Evolutionary conservation across 2,888 invertebrate genomes (phyloP), one percentile per base, ranked within the genome.

Genomic region (Cataglyphis altisquamis): DNA sequence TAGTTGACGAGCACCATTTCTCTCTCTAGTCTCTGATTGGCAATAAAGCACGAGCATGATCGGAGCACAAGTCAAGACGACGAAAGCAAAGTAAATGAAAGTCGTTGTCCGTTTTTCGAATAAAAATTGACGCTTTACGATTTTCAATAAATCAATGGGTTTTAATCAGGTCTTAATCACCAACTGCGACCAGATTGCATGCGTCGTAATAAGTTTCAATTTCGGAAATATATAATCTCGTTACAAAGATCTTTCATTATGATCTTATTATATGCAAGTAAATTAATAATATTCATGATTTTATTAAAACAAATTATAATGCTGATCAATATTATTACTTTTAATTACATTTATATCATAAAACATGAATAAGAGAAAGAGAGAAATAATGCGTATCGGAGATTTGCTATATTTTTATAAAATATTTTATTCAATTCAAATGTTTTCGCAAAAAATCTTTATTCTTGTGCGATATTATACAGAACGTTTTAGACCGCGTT

Each of bases 11-110:
- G 83, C 83, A 60, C 87, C 83, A 82, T 83, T 84, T 84, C 84
- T 83, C 87, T 80, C 77, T 45, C 36, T 57, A n/a, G 74, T 57
- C 70, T 84, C 81, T 86, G 89, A 90, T 90, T 90, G 89, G 86
- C 89, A 90, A 90, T 90, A 90, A 90, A 90, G 81, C 82, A 83
- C 80, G 73, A 64, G 64, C 85, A 82, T 80, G 86, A 90, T 91
- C 85, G 86, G 84, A 84, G 60, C 63, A 52, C 83, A 74, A 70
- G 77, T 86, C 83, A 83, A 88, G 88, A 82, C 81, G 48, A 39
- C 62, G 66, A 67, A 63, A 57, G 55, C 41, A 45, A 81, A 74
- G 68, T 84, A 82, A 85, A 86, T 83, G 83, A 74, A 83, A 85
- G 70, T 12, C 74, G 55, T 77, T 74, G 80, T 83, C 62, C 62